Conservation (phyloP, 23 tunicate genomes). For the Aplidium turbinatum region DNA sequence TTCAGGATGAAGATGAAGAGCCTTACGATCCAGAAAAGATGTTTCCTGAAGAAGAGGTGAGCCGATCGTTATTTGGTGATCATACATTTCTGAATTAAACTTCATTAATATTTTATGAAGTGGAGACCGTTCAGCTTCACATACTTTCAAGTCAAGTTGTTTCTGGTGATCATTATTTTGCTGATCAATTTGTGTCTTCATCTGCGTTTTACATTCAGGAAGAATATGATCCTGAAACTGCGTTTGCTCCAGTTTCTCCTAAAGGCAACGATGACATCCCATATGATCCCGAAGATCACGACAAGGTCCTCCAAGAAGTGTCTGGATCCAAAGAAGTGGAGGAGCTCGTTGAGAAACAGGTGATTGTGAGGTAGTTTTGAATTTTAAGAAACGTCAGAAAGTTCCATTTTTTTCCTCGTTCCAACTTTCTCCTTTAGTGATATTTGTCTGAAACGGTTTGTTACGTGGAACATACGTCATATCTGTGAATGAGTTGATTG, state of each 20-base stretch:
- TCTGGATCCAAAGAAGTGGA: conserved; percentile 53
- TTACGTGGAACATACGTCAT: too few relatives aligned
- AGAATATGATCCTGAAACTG: conserved; percentile 79
- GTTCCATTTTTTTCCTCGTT: too few relatives aligned
- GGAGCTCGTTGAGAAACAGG: conserved; percentile 68
- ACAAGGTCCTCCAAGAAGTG: conserved; percentile 44
- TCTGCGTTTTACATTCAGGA: not conserved
- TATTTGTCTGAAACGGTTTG: too few relatives aligned
- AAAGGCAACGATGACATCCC: conserved; percentile 56
- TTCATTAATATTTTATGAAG: too few relatives aligned
- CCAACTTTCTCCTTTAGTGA: too few relatives aligned
- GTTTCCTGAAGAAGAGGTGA: conserved; percentile 30
- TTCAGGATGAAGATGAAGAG: conserved; percentile 33
- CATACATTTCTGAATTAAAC: too few relatives aligned
- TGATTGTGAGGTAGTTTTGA: not conserved
- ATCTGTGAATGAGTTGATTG: too few relatives aligned
- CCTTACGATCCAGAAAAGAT: conserved; percentile 75
- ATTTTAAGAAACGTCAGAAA: too few relatives aligned
- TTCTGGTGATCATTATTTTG: too few relatives aligned
- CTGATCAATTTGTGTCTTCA: not conserved
- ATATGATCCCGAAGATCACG: conserved; percentile 91
- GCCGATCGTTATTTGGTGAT: too few relatives aligned
- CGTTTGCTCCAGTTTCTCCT: conserved; percentile 39
- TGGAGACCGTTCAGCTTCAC: too few relatives aligned
- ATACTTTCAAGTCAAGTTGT: too few relatives aligned